Evolutionary conservation across 1,140 invertebrate genomes (phyloP).

Genomic region (Oppia nitens): DNA sequence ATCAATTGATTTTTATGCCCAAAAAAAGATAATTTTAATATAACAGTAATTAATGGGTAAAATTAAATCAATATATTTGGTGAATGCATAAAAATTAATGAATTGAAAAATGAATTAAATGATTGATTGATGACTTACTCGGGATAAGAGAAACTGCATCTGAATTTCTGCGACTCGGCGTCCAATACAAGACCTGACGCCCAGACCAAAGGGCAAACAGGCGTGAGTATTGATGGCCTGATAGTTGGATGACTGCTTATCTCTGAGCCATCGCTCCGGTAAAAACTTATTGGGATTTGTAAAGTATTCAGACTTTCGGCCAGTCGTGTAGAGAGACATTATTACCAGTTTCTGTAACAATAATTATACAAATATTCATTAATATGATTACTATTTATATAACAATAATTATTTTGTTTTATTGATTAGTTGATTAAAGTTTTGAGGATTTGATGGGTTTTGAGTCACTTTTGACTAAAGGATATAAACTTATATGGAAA

Average conservation of each 20-base stretch:
- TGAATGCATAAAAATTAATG: too few species aligned
- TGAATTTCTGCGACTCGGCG: slow-evolving; percentile 56
- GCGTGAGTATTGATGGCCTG: slow-evolving; percentile 41
- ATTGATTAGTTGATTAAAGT: too few species aligned
- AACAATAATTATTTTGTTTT: too few species aligned
- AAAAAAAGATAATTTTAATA: too few species aligned
- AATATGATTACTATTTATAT: slow-evolving; percentile 1
- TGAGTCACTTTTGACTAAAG: too few species aligned
- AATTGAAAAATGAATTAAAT: not conserved
- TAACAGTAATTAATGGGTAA: not conserved
- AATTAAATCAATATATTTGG: too few species aligned
- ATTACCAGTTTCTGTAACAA: slow-evolving; percentile 48
- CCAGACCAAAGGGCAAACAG: slow-evolving; percentile 63
- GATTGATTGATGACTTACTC: slow-evolving; percentile 12
- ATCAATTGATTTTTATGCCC: too few species aligned
- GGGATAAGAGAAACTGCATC: slow-evolving; percentile 41
- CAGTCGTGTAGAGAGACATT: slow-evolving; percentile 60
- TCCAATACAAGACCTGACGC: slow-evolving; percentile 61
- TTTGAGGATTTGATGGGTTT: too few species aligned
- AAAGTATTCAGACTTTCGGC: slow-evolving; percentile 51
- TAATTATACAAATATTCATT: slow-evolving; percentile 2
- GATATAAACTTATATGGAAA: too few species aligned
- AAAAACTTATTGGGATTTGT: slow-evolving; percentile 44
- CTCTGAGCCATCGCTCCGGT: slow-evolving; percentile 52
- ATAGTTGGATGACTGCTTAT: slow-evolving; percentile 22